A percentile compares a stretch with the other conserved stretches of the same genome.
These are phyloP conservation scores for Dermolepida albohirtum DNA, from an alignment of 2,888 invertebrate species.

Conservation along the genomic window DNA sequence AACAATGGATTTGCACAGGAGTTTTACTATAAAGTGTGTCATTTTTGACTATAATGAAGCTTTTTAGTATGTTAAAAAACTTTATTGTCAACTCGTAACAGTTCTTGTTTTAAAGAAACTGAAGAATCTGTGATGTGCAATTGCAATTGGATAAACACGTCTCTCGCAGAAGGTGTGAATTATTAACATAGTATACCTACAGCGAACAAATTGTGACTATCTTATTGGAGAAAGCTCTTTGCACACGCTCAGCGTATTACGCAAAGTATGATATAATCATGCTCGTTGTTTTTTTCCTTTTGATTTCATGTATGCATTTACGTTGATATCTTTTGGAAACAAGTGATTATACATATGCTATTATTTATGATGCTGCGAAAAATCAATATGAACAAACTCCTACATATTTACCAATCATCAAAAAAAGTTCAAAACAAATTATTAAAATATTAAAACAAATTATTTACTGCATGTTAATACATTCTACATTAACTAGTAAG, in stretches of 20 bases:
- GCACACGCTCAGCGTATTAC: slow-evolving; percentile 47
- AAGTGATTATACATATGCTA: slow-evolving; percentile 8
- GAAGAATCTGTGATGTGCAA: slow-evolving; percentile 38
- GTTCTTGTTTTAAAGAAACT: slow-evolving; percentile 8
- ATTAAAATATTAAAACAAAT: too few relatives aligned
- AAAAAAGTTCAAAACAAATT: background rate
- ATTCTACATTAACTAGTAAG: too few relatives aligned
- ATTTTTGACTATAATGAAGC: slow-evolving; percentile 51
- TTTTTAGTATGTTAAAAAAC: slow-evolving; percentile 36
- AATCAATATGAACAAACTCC: slow-evolving; percentile 31
- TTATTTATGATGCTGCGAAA: slow-evolving; percentile 8
- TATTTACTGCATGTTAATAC: too few relatives aligned
- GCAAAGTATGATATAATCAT: slow-evolving; percentile 50
- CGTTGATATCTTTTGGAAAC: slow-evolving; percentile 9
- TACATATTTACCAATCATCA: slow-evolving; percentile 34
- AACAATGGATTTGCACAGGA: slow-evolving; percentile 59
- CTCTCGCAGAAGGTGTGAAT: slow-evolving; percentile 38
- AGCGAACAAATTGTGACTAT: slow-evolving; percentile 46
- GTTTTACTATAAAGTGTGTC: slow-evolving; percentile 60
- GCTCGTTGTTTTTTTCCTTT: slow-evolving; percentile 33
- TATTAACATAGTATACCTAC: slow-evolving; percentile 22
- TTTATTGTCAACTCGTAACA: background rate
- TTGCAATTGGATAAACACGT: slow-evolving; percentile 36
- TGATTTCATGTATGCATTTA: slow-evolving; percentile 14
- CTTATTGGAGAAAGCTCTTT: slow-evolving; percentile 49